These are phyloP conservation scores for Peromyscus eremicus DNA, from an alignment of 2,797 vertebrate genomes.

Conservation along the genomic window DNA sequence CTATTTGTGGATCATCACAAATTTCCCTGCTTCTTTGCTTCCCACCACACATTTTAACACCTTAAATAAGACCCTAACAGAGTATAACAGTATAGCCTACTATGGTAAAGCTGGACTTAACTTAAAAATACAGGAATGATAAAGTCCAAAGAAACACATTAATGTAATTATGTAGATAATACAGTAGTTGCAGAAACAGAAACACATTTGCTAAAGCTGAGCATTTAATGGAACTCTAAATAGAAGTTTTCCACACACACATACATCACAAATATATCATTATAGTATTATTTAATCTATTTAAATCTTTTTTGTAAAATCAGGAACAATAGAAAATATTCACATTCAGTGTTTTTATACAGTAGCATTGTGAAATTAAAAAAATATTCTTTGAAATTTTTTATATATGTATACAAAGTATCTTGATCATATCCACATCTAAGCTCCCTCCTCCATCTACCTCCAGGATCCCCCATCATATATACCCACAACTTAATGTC, in stretches of 20 bases:
- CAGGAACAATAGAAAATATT: conserved; percentile 44
- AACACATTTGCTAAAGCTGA: conserved; percentile 48
- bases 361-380: conserved; percentile 3
- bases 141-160: conserved; percentile 31
- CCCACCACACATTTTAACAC: background rate
- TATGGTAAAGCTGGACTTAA: conserved; percentile 40
- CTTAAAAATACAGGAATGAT: conserved; percentile 58
- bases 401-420: background rate
- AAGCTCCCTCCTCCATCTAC: background rate
- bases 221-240: conserved; percentile 40
- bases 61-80: conserved; percentile 47
- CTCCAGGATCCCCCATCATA: background rate
- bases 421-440: background rate
- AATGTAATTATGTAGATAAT: conserved; percentile 59
- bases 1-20: background rate
- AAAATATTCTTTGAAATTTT: background rate
- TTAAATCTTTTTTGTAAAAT: conserved; percentile 11
- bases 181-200: conserved; percentile 51
- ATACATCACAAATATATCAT: background rate
- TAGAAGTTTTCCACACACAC: background rate
- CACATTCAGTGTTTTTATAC: background rate
- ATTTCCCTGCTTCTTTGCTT: background rate
- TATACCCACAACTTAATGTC: background rate
- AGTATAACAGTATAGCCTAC: background rate
- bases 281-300: conserved; percentile 34